Conservation (phyloP, 2,888 invertebrate species). For the Calameuta idolon region DNA sequence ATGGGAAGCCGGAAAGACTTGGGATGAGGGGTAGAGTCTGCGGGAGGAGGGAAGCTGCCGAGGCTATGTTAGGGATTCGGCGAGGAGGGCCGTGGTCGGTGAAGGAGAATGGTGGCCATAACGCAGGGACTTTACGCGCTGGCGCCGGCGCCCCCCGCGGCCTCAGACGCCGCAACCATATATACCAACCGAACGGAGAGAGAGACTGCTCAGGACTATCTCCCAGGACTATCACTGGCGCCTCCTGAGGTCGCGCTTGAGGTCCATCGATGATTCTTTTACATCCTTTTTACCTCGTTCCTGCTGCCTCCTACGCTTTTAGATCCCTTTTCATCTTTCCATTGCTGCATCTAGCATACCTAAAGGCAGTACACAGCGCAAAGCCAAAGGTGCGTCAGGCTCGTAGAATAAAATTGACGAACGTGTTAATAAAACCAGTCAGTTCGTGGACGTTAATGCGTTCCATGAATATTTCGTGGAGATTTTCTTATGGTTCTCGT, state of each 20-base stretch:
- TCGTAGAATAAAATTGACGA: not conserved
- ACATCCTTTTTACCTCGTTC: not conserved
- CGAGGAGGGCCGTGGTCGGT: constrained; percentile 24
- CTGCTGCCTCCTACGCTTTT: not conserved
- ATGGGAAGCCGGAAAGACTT: constrained; percentile 27
- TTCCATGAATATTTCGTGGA: not conserved
- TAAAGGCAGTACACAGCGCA: not conserved
- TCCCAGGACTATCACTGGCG: constrained; percentile 55
- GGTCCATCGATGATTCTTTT: constrained; percentile 12
- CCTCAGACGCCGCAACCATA: constrained; percentile 66
- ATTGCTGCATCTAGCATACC: not conserved
- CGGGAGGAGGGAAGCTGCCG: constrained; percentile 37
- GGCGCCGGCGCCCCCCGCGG: constrained; percentile 68
- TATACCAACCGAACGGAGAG: constrained; percentile 47
- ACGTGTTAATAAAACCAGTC: not conserved
- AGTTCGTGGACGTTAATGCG: not conserved
- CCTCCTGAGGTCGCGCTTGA: constrained; percentile 27
- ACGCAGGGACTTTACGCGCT: constrained; percentile 65
- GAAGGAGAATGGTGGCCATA: constrained; percentile 49
- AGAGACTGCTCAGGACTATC: constrained; percentile 36
- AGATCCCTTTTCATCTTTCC: not conserved
- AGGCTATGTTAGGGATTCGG: constrained; percentile 32
- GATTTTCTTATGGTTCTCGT: not conserved
- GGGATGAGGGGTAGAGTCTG: constrained; percentile 34
- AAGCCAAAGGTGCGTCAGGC: not conserved